Evolutionary conservation across 2,888 invertebrate genomes (phyloP), one percentile per base, ranked within the genome.

Genomic region (Agrilus cyanescens): DNA sequence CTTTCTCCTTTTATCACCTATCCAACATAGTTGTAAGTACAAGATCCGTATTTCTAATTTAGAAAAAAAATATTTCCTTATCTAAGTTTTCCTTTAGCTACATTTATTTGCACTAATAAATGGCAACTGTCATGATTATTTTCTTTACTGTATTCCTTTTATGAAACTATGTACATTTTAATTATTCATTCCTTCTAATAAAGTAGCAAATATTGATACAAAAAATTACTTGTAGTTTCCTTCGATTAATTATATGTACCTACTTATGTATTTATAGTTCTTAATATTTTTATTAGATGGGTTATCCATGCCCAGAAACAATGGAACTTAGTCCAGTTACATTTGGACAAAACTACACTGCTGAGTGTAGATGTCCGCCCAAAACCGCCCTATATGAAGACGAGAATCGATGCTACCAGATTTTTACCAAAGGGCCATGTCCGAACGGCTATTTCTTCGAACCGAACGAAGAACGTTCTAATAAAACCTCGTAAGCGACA

Each of bases 341-440:
- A 5, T 63, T 46, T 56, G 70, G 71, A 62, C 74, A 62, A 55
- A 74, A 68, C 43, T 76, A 78, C 2, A 71, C 76, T 1, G 85
- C 87, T 0, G 84, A 85, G 60, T 89, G 88, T 65, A 77, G 82
- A 51, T 89, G 88, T 57, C 87, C 88, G 0, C 87, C 87, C 0
- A 80, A 82, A 30, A 82, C 82, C 0, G 85, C 84, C 0, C 79
- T 84, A 55, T 76, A 80, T 46, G 74, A 78, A 0, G 68, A 73
- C 45, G 80, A 81, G 40, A 78, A 78, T 7, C 73, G 73, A 34
- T 88, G 88, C 57, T 78, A 87, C 66, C 72, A 74, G 51, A 73
- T 88, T 48, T 88, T 83, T 60, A 76, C 81, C 43, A 69, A 71
- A 40, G 87, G 85, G 0, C 85, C 87, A 0, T 88, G 88, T 57